Evolutionary conservation across 2,797 vertebrate species (phyloP).

Genomic region (Sebastolobus altivelis): DNA sequence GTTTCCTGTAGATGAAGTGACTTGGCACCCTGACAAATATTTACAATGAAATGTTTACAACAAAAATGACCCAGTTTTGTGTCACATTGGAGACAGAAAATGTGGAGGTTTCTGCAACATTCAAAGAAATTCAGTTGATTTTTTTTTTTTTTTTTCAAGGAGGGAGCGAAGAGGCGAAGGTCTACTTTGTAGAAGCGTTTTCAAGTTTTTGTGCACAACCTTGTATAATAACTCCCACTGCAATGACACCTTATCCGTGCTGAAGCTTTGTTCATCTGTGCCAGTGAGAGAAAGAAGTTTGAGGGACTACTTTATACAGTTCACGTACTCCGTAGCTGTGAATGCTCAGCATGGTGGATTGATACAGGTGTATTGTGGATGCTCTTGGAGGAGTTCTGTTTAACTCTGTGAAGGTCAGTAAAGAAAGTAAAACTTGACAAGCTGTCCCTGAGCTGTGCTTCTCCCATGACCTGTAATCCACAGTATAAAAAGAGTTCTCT

Average conservation of each 20-base stretch:
- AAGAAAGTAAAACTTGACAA: constrained; percentile 15
- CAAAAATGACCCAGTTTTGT: not conserved
- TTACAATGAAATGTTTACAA: not conserved
- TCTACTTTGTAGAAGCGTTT: not conserved
- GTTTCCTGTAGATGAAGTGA: not conserved
- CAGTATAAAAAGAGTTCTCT: not conserved
- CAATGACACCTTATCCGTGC: not conserved
- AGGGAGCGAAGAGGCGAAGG: not conserved
- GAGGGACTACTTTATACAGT: not conserved
- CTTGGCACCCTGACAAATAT: not conserved
- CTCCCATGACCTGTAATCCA: constrained; percentile 11
- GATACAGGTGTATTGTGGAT: not conserved
- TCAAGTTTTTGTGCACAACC: not conserved
- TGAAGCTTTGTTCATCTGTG: not conserved
- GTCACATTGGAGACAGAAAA: not conserved
- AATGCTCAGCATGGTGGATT: not conserved
- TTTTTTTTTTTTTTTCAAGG: not conserved
- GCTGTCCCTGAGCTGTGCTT: not conserved
- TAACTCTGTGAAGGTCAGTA: not conserved
- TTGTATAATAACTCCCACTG: not conserved
- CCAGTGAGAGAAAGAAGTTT: not conserved
- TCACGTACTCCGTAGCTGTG: not conserved
- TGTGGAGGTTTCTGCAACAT: not conserved
- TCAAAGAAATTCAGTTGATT: not conserved
- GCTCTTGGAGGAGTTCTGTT: not conserved